Base-by-base conservation (phyloP, 2,113 vertebrate species). In the Sinocyclocheilus rhinocerous region DNA sequence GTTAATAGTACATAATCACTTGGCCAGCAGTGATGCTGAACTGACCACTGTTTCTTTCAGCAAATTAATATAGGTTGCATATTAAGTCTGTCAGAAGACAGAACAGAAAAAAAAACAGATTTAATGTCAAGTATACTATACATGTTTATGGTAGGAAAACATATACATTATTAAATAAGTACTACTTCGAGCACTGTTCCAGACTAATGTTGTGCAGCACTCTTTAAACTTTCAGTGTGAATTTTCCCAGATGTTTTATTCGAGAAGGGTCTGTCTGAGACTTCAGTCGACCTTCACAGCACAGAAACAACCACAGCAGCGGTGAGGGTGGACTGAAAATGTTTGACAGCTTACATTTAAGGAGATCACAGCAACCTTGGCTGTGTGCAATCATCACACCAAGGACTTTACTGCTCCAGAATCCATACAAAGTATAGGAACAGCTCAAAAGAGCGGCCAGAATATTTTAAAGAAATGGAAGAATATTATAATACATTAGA, bases 321-420 rank as follows among this genome's bases (percentile, higher is more conserved):
- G 61, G 39, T 50, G 76, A 86, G 50, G 24, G 73, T 69, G 67
- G 78, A 80, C 67, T 45, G 67, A 22, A 48, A 48, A 52, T 80
- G 76, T 76, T 57, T 86, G 84, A 88, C 72, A 86, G 76, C 88
- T 79, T 50, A 80, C 85, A 80, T 84, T 84, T 86, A 83, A 29
- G 26, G 22, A 76, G 29, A 86, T 76, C 81, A 86, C 81, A 24
- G 72, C 82, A 86, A 88, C 87, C 87, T 88, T 86, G 81, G 36
- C 42, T 57, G 81, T 18, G 73, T 81, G 20, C 67, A 72, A 16
- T 52, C 82, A 70, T 84, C 57, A 84, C 67, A n/a, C 36, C 75
- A 70, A 84, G 67, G 69, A 79, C 76, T 73, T 84, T 18, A 63
- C 45, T 18, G 50, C 29, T 86, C 39, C 75, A 48, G 36, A 22